Conservation (phyloP, 2,888 invertebrate species). For the Noctua janthina region DNA sequence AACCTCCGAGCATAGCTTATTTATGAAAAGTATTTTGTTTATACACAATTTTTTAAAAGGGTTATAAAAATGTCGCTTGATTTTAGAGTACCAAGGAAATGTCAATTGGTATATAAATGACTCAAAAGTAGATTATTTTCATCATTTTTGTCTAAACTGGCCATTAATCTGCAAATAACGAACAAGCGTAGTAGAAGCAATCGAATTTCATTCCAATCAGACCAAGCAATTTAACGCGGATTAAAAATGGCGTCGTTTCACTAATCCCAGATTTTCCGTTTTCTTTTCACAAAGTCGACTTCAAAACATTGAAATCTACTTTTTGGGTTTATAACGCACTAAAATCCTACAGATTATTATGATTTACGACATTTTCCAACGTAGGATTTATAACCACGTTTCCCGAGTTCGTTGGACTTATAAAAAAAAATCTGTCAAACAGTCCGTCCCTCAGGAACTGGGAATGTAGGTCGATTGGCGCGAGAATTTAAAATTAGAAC, state of each 20-base stretch:
- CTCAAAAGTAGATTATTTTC: neutral
- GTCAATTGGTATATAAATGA: neutral
- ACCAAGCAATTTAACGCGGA: conserved; percentile 3
- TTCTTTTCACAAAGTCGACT: conserved; percentile 10
- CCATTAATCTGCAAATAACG: neutral
- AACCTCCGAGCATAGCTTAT: neutral
- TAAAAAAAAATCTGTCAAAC: conserved; percentile 54
- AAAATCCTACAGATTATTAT: conserved; percentile 26
- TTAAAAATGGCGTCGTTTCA: conserved; percentile 10
- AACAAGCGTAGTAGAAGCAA: neutral
- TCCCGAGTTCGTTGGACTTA: conserved; percentile 54
- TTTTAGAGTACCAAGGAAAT: neutral
- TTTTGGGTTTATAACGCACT: conserved; percentile 28
- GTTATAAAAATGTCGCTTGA: neutral
- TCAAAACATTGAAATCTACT: conserved; percentile 27
- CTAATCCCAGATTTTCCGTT: conserved; percentile 9
- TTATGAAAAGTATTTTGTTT: neutral
- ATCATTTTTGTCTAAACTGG: neutral
- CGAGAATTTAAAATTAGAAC: conserved; percentile 75
- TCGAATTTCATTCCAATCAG: conserved; percentile 5
- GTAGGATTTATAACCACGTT: conserved; percentile 29
- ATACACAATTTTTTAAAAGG: too few species aligned
- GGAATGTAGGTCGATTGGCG: conserved; percentile 76
- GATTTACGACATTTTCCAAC: conserved; percentile 21
- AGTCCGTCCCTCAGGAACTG: conserved; percentile 61